Evolutionary conservation across 35 echinoderm and acorn worm genomes (phyloP).

Genomic region (Nesometra sesokonis): DNA sequence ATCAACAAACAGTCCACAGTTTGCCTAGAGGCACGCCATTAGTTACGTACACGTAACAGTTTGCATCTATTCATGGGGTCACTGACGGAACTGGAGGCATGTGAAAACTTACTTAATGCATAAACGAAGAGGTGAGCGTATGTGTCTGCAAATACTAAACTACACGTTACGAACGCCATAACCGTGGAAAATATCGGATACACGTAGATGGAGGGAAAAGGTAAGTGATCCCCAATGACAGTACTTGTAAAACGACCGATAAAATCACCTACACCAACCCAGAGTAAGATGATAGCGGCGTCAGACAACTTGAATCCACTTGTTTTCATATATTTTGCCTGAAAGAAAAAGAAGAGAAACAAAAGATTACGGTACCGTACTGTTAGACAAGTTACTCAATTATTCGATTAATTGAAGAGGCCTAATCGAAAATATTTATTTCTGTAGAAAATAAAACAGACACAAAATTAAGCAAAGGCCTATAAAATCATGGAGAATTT

Average conservation of each 20-base stretch:
- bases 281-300: constrained; percentile 59
- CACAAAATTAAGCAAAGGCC: too few species aligned
- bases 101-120: constrained; percentile 51
- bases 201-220: constrained; percentile 58
- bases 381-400: too few species aligned
- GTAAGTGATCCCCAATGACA: constrained; percentile 69
- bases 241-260: constrained; percentile 38
- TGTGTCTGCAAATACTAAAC: constrained; percentile 37
- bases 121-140: constrained; percentile 64
- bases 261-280: constrained; percentile 68
- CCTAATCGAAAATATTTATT: too few species aligned
- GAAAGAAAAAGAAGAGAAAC: constrained; percentile 1
- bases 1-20: too few species aligned
- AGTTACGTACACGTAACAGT: too few species aligned
- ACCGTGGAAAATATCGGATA: constrained; percentile 61
- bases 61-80: too few species aligned
- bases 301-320: constrained; percentile 54
- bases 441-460: too few species aligned
- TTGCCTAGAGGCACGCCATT: too few species aligned
- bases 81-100: neutral
- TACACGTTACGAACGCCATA: constrained; percentile 67
- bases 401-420: too few species aligned
- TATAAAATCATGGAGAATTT: too few species aligned
- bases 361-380: neutral
- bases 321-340: constrained; percentile 98